Base-by-base conservation (phyloP, 2,888 invertebrate species). In the Cerceris ruficornis region DNA sequence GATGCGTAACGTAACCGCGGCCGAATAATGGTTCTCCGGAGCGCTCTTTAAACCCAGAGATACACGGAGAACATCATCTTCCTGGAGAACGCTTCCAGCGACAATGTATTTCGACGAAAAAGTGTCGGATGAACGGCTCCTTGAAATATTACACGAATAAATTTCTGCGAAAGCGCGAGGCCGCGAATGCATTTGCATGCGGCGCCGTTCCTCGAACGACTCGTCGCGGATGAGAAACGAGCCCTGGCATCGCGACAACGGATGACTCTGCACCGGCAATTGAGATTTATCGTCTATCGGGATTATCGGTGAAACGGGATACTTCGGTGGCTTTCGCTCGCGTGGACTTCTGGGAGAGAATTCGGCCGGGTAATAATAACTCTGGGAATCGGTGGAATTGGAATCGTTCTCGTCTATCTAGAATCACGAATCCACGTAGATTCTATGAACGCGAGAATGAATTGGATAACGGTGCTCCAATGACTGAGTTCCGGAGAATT, bases 191-290 rank as follows among this genome's bases (percentile, higher is more conserved):
- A 50, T 49, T 54, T 17, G 62, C 43, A n/a, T 28, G 73, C 58
- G 43, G 11, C n/a, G 15, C 4, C 13, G 46, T 76, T 80, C 83
- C 65, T 52, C 71, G 83, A 78, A 80, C 64, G 54, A 65, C 57
- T 46, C 55, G 57, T 62, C 67, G 70, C 70, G 39, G 39, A 69
- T 54, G 55, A 75, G 42, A 77, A 80, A 73, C 59, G 69, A 75
- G 69, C 46, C 61, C 49, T 75, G 62, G 77, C 75, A 60, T 58
- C 67, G 60, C 62, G 69, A 77, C 75, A 75, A 77, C 70, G 55
- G 69, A 71, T 77, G 62, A 69, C 67, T 65, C 46, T 52, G 46
- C 60, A 8, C 17, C 17, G 55, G 58, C 14, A 69, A 65, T 70
- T 62, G 52, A 62, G 41, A 15, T 64, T 50, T 39, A 7, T 1